Percentiles rank a stretch among this genome's conserved stretches.
Conservation (phyloP, 2,888 invertebrate genomes). For the Danaus chrysippus region DNA sequence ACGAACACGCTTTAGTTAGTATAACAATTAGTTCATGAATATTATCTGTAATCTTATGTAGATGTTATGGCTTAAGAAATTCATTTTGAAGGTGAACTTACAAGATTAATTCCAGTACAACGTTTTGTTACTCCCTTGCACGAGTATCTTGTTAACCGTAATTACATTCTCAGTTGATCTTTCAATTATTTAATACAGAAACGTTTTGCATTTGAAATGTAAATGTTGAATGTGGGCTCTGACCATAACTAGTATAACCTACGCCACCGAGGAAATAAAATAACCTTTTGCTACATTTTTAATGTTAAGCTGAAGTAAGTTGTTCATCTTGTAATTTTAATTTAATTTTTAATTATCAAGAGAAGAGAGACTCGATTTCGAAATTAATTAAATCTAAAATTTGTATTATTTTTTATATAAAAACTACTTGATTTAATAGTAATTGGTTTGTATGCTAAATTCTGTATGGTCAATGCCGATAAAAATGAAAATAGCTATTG, state of each 20-base stretch:
- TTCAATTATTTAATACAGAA: slow-evolving; percentile 30
- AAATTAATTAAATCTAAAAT: slow-evolving; percentile 1
- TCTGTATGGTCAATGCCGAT: not conserved
- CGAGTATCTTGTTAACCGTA: slow-evolving; percentile 25
- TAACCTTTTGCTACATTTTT: not conserved
- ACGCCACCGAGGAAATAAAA: not conserved
- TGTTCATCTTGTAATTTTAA: not conserved
- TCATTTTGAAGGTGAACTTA: slow-evolving; percentile 25
- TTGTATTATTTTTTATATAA: not conserved
- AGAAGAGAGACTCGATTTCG: not conserved
- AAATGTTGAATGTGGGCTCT: slow-evolving; percentile 15
- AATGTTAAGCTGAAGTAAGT: not conserved
- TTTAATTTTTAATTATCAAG: slow-evolving; percentile 2
- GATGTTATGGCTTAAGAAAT: slow-evolving; percentile 1
- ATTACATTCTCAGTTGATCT: slow-evolving; percentile 31
- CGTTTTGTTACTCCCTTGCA: slow-evolving; percentile 25
- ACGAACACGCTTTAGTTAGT: not conserved
- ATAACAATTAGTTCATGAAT: slow-evolving; percentile 6
- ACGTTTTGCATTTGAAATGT: slow-evolving; percentile 23
- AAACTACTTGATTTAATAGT: slow-evolving; percentile 2
- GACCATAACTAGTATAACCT: slow-evolving; percentile 28
- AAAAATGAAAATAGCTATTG: not conserved
- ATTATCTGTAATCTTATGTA: not conserved
- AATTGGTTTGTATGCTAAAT: not conserved
- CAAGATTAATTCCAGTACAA: slow-evolving; percentile 32